Evolutionary conservation across 2,113 vertebrate species (phyloP).

Genomic region (Nycticorax nycticorax): DNA sequence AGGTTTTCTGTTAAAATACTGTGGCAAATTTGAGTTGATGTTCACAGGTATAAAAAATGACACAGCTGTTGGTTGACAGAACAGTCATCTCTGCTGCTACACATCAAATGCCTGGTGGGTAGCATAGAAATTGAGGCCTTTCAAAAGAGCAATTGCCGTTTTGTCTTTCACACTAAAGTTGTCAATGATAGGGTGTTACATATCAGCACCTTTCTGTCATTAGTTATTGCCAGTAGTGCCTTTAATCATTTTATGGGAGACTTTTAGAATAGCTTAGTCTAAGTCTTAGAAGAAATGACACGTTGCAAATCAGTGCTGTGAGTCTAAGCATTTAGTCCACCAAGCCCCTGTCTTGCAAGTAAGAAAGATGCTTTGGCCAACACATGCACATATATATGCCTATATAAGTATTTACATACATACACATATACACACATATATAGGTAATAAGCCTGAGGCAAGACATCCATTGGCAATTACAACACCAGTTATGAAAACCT

Average conservation of each 20-base stretch:
- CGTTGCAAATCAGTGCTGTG: neutral
- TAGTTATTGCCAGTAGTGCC: slow-evolving; percentile 96
- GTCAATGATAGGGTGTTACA: slow-evolving; percentile 72
- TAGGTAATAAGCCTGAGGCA: neutral
- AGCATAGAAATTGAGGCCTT: neutral
- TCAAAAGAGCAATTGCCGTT: neutral
- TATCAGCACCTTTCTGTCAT: slow-evolving; percentile 79
- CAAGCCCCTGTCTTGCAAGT: neutral
- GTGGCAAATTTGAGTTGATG: neutral
- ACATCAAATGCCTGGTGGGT: neutral
- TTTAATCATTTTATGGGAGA: slow-evolving; percentile 92
- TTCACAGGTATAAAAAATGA: neutral
- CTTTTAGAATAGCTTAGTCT: slow-evolving; percentile 78
- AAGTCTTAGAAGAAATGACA: neutral
- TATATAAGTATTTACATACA: neutral
- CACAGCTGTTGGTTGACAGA: neutral
- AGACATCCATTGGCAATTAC: neutral
- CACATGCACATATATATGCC: neutral
- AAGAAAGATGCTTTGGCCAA: neutral
- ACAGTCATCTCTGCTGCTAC: neutral
- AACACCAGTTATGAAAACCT: neutral
- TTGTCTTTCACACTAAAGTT: slow-evolving; percentile 44
- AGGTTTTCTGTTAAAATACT: neutral
- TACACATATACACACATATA: neutral
- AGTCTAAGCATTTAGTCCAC: neutral